A percentile compares a stretch with the other conserved stretches of the same genome.
phyloP scores from a whole-genome alignment of 2,113 vertebrate genomes.

The Podilymbus podiceps region DNA sequence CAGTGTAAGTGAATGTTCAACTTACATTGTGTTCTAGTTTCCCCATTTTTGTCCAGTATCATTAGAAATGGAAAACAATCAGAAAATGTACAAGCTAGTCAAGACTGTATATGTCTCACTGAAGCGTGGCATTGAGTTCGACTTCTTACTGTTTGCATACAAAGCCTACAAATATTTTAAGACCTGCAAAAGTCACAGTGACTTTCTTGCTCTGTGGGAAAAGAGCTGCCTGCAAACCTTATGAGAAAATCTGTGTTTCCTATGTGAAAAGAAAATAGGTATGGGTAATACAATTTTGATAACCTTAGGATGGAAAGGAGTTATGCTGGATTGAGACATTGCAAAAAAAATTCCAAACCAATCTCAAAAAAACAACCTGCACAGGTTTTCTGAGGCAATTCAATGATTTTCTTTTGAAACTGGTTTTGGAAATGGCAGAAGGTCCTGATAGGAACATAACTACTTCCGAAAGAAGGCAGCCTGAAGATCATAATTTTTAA shows the following conservation, averaged over 20 bases:
- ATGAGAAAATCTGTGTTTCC: background rate
- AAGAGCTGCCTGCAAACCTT: background rate
- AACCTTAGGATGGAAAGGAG: background rate
- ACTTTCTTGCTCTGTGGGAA: background rate
- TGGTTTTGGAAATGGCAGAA: background rate
- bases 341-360: background rate
- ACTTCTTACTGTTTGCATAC: background rate
- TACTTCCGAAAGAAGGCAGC: background rate
- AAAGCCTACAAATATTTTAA: background rate
- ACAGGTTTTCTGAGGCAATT: background rate
- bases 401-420: background rate
- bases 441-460: background rate
- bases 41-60: no score
- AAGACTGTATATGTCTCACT: background rate
- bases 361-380: background rate
- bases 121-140: background rate
- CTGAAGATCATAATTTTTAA: background rate
- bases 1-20: conserved; percentile 62
- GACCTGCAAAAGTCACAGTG: background rate
- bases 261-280: background rate
- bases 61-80: no score
- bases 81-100: no score
- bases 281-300: background rate
- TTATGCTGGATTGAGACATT: background rate
- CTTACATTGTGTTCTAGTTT: no score